These are phyloP conservation scores for Onychorhynchus coronatus DNA, from an alignment of 2,113 vertebrate genomes.

Conservation along the genomic window DNA sequence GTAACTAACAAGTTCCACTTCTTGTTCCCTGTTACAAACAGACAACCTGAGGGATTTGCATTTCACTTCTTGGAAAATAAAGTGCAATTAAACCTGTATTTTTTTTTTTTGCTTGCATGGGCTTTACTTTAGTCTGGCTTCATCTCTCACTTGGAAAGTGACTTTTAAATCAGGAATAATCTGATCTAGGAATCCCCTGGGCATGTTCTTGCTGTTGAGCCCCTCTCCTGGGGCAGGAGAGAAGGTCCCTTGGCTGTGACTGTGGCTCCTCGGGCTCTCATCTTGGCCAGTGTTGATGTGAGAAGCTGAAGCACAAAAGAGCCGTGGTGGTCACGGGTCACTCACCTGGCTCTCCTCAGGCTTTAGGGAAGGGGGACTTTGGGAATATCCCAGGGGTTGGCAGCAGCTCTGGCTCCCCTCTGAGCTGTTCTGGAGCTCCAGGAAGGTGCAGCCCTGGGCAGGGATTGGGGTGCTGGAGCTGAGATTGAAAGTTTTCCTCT, in stretches of 20 bases:
- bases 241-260: too few species aligned
- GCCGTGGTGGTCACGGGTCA: fast-evolving
- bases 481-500: too few species aligned
- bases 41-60: neutral
- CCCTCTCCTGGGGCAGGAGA: neutral
- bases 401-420: neutral
- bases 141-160: fast-evolving
- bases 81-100: constrained; percentile 58
- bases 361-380: fast-evolving
- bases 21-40: fast-evolving
- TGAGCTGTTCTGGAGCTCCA: fast-evolving
- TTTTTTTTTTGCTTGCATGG: neutral
- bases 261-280: neutral
- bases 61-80: constrained; percentile 52
- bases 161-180: neutral
- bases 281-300: fast-evolving
- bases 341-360: fast-evolving
- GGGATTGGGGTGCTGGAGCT: fast-evolving
- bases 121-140: neutral
- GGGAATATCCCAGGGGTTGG: fast-evolving
- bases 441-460: neutral
- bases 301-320: neutral
- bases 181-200: neutral
- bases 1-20: neutral
- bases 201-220: fast-evolving